Percentiles rank a stretch among this genome's conserved stretches.
Conservation (phyloP, 2,797 vertebrate species). For the Semotilus atromaculatus region DNA sequence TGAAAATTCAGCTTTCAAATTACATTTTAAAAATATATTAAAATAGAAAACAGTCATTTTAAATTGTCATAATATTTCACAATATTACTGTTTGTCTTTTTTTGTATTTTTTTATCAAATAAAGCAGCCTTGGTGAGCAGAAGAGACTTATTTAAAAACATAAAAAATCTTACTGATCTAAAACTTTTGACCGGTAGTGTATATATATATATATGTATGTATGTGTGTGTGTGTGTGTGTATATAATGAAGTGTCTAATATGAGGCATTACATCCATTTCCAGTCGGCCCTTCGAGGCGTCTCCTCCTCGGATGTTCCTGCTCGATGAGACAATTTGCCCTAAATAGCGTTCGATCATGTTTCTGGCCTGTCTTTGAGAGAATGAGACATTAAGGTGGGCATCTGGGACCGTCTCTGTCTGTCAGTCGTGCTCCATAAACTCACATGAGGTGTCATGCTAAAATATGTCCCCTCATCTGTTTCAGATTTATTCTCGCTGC, state of each 20-base stretch:
- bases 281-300: conserved; percentile 55
- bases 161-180: no score
- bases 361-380: conserved; percentile 46
- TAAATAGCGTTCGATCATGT: conserved; percentile 52
- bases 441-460: conserved; percentile 60
- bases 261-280: conserved; percentile 63
- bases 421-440: conserved; percentile 74
- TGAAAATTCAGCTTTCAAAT: no score
- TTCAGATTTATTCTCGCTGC: conserved; percentile 70
- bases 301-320: conserved; percentile 64
- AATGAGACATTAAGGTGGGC: conserved; percentile 68
- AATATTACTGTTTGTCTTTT: no score
- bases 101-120: no score
- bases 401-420: conserved; percentile 72
- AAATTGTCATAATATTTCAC: no score
- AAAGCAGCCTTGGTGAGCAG: no score
- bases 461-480: conserved; percentile 68
- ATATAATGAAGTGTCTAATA: conserved; percentile 55
- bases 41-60: no score
- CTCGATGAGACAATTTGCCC: conserved; percentile 59
- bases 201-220: no score
- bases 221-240: background rate
- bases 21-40: no score
- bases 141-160: no score
- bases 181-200: no score